Evolutionary conservation across 1,140 invertebrate species (phyloP).

Genomic region (Reticulitermes speratus): DNA sequence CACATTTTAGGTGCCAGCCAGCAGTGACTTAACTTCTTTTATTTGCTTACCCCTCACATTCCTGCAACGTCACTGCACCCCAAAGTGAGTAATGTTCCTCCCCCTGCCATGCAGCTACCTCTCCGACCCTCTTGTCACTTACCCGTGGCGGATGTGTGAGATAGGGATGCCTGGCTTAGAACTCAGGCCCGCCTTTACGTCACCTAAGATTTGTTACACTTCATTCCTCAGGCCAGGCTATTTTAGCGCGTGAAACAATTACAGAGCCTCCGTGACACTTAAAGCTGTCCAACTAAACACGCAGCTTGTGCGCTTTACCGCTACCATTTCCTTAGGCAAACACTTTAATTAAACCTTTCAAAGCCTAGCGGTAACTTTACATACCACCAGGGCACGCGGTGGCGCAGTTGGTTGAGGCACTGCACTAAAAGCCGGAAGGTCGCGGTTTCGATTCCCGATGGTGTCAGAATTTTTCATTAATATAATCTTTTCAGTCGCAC

Average conservation of each 20-base stretch:
- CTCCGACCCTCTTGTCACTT: neutral
- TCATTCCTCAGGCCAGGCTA: neutral
- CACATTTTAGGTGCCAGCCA: neutral
- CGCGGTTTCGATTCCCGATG: no score
- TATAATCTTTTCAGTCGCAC: no score
- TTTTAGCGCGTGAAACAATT: neutral
- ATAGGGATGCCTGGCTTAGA: neutral
- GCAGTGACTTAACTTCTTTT: neutral
- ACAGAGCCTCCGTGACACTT: neutral
- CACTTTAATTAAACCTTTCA: no score
- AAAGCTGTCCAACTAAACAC: no score
- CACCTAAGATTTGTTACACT: neutral
- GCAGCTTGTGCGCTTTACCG: no score
- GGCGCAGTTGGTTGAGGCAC: no score
- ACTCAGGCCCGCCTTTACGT: neutral
- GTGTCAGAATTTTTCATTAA: no score
- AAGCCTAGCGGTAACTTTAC: no score
- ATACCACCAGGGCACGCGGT: no score
- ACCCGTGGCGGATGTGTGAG: neutral
- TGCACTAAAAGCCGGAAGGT: no score
- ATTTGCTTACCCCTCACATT: neutral
- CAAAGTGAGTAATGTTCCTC: neutral
- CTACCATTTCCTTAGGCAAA: neutral
- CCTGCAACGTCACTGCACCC: neutral
- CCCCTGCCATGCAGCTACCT: neutral